A percentile compares a stretch with the other conserved stretches of the same genome.
Conservation (phyloP, 2,797 vertebrate species). For the Urocyon cinereoargenteus region DNA sequence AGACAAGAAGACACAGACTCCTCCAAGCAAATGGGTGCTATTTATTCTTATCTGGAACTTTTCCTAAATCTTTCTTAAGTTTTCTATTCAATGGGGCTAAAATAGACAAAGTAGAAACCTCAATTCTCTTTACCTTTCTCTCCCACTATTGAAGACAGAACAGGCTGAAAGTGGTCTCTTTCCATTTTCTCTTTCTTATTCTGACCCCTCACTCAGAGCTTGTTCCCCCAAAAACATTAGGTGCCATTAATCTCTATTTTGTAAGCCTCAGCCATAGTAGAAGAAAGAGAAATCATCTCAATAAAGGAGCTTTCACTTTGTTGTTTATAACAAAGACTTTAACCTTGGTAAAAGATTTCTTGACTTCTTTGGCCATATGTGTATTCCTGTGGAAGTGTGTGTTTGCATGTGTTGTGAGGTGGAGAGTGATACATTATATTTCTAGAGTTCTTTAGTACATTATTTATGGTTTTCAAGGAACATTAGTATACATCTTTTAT, state of each 20-base stretch:
- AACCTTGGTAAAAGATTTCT: slow-evolving; percentile 3
- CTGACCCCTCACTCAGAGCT: not conserved
- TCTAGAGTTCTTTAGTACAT: slow-evolving; percentile 24
- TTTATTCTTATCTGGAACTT: slow-evolving; percentile 21
- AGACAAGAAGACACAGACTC: not conserved
- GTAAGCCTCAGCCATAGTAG: not conserved
- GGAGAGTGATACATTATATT: not conserved
- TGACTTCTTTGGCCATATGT: not conserved
- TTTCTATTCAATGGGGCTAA: not conserved
- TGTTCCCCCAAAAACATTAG: not conserved
- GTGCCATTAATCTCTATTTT: not conserved
- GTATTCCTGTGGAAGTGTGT: not conserved
- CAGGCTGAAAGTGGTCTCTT: not conserved
- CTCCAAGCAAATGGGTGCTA: not conserved
- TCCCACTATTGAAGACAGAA: not conserved
- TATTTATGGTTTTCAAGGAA: slow-evolving; percentile 50
- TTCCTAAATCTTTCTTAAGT: not conserved
- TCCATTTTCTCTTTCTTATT: not conserved
- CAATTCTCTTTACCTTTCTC: not conserved
- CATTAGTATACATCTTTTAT: not conserved
- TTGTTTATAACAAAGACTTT: slow-evolving; percentile 19
- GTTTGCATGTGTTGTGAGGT: not conserved
- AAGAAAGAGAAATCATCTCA: slow-evolving; percentile 27
- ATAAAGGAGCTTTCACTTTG: not conserved
- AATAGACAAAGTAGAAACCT: slow-evolving; percentile 29